Evolutionary conservation across 2,113 vertebrate genomes (phyloP).

Genomic region (Anarhynchus alexandrinus): DNA sequence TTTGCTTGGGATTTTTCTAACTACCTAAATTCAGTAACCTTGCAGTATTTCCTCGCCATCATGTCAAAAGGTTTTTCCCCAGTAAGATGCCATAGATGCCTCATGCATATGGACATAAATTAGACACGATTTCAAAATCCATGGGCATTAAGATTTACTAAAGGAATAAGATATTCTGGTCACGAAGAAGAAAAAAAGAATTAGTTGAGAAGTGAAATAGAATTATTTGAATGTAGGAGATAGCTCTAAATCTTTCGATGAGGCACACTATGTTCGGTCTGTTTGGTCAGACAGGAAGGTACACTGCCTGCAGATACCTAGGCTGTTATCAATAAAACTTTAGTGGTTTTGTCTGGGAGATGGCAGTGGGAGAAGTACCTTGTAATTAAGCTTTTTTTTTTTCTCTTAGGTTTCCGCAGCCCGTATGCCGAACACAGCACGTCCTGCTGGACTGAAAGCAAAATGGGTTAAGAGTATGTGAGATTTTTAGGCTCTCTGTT

Average conservation of each 20-base stretch:
- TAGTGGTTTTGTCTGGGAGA: background rate
- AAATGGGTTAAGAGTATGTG: background rate
- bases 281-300: background rate
- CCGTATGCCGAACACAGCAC: background rate
- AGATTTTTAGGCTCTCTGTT: background rate
- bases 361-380: background rate
- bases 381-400: background rate
- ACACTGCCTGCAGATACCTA: background rate
- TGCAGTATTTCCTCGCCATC: background rate
- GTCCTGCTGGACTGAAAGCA: background rate
- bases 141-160: background rate
- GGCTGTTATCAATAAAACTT: background rate
- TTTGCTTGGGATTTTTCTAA: background rate
- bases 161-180: background rate
- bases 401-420: background rate
- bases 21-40: background rate
- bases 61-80: background rate
- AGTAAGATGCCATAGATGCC: background rate
- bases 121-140: background rate
- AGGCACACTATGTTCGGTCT: fast-evolving
- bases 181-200: background rate
- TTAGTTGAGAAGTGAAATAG: background rate
- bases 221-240: background rate
- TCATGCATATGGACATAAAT: background rate
- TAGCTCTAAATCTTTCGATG: background rate